Percentiles rank a stretch among this genome's conserved stretches.
Evolutionary conservation across 2,797 vertebrate species (phyloP).

Genomic region (Jordanella pulchra): DNA sequence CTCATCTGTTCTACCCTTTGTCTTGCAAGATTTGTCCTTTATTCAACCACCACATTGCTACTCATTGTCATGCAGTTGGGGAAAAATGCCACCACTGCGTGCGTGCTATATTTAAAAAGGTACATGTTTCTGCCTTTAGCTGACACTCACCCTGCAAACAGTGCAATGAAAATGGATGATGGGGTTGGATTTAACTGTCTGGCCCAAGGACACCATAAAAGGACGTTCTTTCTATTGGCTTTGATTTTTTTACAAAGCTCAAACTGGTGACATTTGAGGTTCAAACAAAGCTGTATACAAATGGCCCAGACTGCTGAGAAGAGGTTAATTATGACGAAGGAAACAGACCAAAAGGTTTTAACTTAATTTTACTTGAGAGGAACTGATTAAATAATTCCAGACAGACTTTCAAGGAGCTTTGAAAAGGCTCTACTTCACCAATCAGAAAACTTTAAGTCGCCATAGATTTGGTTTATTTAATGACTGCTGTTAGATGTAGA

Average conservation of each 20-base stretch:
- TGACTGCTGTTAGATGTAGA: slow-evolving; percentile 10
- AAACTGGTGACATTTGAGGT: slow-evolving; percentile 28
- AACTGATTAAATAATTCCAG: slow-evolving; percentile 31
- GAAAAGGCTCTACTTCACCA: slow-evolving; percentile 10
- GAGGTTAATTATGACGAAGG: slow-evolving; percentile 42
- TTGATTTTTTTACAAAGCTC: slow-evolving; percentile 19
- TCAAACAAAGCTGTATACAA: neutral
- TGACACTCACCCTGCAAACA: slow-evolving; percentile 11
- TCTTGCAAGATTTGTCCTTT: slow-evolving; percentile 39
- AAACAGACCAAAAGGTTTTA: slow-evolving; percentile 13
- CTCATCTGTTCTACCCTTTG: slow-evolving; percentile 5
- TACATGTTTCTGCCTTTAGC: slow-evolving; percentile 23
- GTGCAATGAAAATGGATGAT: slow-evolving; percentile 23
- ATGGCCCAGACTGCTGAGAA: neutral
- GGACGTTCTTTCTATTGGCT: neutral
- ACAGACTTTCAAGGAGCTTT: slow-evolving; percentile 22
- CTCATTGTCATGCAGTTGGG: slow-evolving; percentile 43
- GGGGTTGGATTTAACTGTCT: slow-evolving; percentile 5
- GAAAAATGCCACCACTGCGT: neutral
- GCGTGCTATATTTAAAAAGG: slow-evolving; percentile 21
- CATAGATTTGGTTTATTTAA: neutral
- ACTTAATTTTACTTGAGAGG: slow-evolving; percentile 21
- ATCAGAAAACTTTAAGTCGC: slow-evolving; percentile 18
- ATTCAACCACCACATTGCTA: slow-evolving; percentile 25
- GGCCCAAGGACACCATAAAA: slow-evolving; percentile 35